Conservation (phyloP, 2,113 vertebrate species). For the Polypterus senegalus region DNA sequence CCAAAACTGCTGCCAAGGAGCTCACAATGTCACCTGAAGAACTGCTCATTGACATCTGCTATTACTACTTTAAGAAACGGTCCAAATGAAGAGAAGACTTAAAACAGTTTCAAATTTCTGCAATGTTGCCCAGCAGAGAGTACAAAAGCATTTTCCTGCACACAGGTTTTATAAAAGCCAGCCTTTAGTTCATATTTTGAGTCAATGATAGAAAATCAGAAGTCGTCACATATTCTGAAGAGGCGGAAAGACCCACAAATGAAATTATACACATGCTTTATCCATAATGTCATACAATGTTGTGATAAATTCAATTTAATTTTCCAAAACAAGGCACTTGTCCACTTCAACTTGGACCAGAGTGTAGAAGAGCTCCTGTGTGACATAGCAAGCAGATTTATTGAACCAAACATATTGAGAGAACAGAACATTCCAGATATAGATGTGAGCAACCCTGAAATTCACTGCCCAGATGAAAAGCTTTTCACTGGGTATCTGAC, state of each 20-base stretch:
- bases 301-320: constrained; percentile 17
- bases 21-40: constrained; percentile 21
- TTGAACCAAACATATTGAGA: constrained; percentile 5
- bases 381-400: constrained; percentile 19
- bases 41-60: constrained; percentile 17
- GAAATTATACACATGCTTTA: constrained; percentile 19
- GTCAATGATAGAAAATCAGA: constrained; percentile 19
- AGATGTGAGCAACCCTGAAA: constrained; percentile 19
- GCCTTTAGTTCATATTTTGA: constrained; percentile 21
- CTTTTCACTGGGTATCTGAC: constrained; percentile 15
- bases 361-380: constrained; percentile 9
- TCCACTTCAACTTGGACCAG: not conserved
- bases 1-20: constrained; percentile 22
- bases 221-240: constrained; percentile 16
- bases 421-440: constrained; percentile 3
- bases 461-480: constrained; percentile 16
- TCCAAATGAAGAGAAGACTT: constrained; percentile 10
- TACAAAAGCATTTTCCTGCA: constrained; percentile 10
- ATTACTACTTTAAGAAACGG: constrained; percentile 19
- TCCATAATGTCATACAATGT: constrained; percentile 17
- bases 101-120: constrained; percentile 11
- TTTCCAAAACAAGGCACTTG: constrained; percentile 19
- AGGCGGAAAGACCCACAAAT: constrained; percentile 18
- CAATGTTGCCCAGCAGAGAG: constrained; percentile 11
- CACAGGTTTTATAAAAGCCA: constrained; percentile 13